phyloP scores from a whole-genome alignment of 2,113 vertebrate species.

The Octodon degus region DNA sequence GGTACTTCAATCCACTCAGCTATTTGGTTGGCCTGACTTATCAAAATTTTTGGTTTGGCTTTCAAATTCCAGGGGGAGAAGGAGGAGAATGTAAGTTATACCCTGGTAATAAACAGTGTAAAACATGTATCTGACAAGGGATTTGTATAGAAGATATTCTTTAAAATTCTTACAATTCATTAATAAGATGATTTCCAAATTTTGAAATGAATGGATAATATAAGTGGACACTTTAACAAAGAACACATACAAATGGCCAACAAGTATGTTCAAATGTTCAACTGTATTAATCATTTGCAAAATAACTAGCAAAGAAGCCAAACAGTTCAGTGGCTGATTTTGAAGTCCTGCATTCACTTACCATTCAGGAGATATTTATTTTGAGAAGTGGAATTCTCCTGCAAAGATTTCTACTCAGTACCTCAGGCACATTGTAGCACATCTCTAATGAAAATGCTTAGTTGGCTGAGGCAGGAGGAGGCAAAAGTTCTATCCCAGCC shows the following conservation, averaged over 20 bases:
- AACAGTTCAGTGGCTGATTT: background rate
- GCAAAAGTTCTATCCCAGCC: background rate
- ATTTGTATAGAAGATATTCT: background rate
- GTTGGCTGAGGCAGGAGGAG: background rate
- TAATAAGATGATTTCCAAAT: background rate
- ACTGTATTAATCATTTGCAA: background rate
- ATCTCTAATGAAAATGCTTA: background rate
- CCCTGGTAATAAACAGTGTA: background rate
- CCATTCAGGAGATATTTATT: background rate
- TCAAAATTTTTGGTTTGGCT: background rate
- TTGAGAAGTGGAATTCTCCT: background rate
- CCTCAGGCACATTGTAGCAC: background rate
- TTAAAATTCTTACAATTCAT: background rate
- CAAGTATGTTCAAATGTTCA: background rate
- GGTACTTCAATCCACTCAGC: too few relatives aligned
- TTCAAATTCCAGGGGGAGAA: background rate
- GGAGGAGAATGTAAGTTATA: background rate
- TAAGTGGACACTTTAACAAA: background rate
- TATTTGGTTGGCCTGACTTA: background rate
- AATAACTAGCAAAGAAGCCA: background rate
- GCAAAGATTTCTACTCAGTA: background rate
- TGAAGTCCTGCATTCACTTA: background rate
- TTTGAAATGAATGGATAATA: background rate
- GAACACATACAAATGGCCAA: background rate
- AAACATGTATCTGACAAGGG: background rate